Evolutionary conservation across 2,888 invertebrate species (phyloP).

Genomic region (Pristionchus fissidentatus): DNA sequence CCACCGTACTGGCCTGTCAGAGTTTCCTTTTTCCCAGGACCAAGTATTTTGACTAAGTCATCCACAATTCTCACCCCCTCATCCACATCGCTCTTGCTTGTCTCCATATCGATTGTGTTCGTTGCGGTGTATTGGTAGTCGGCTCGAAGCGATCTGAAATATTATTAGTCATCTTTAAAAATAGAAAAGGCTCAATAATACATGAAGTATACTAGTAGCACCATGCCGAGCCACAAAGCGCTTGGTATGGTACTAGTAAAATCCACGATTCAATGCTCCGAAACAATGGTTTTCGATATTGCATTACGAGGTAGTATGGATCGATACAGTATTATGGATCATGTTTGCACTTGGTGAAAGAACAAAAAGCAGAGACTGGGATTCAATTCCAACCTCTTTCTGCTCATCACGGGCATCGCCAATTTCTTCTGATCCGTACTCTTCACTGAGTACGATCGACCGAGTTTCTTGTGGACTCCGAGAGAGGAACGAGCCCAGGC

Average conservation of each 20-base stretch:
- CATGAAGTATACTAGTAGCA: neutral
- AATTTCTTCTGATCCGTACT: conserved; percentile 68
- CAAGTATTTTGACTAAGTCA: neutral
- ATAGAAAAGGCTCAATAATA: neutral
- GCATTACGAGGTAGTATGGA: too few relatives aligned
- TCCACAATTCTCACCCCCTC: neutral
- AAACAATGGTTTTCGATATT: too few relatives aligned
- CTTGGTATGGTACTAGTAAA: too few relatives aligned
- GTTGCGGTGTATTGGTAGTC: conserved; percentile 45
- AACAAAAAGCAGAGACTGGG: neutral
- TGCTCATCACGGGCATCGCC: conserved; percentile 71
- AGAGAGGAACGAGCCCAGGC: conserved; percentile 73
- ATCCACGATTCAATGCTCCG: too few relatives aligned
- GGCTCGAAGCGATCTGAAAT: conserved; percentile 41
- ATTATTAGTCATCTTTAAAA: neutral
- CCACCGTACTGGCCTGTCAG: too few relatives aligned
- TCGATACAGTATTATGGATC: neutral
- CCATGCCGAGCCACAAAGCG: too few relatives aligned
- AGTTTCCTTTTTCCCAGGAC: too few relatives aligned
- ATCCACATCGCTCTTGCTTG: conserved; percentile 22
- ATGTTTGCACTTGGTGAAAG: neutral
- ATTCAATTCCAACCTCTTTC: conserved; percentile 57
- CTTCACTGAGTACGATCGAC: conserved; percentile 72
- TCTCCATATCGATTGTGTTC: conserved; percentile 33
- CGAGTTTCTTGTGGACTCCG: conserved; percentile 65